Base-by-base conservation (phyloP, 2,113 vertebrate species). In the Atlantisia rogersi region DNA sequence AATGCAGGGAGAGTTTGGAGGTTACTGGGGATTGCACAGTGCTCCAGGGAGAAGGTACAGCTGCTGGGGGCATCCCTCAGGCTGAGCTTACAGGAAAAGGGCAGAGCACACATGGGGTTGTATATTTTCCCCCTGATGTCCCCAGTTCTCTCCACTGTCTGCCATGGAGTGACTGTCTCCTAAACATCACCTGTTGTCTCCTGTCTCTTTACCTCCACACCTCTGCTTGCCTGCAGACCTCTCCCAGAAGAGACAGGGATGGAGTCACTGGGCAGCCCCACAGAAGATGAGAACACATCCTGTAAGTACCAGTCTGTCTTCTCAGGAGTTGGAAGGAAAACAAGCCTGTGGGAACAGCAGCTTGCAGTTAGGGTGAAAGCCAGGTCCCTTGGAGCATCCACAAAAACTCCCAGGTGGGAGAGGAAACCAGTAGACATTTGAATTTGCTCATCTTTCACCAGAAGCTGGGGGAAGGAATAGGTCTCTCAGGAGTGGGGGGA, bases 161-260 rank as follows among this genome's bases (percentile, higher is more conserved):
- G 28, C 46, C 39, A 19, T 6, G 9, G 50, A 59, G n/a, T n/a
- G 18, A 26, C 8, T 32, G 73, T 35, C 58, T 37, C 56, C 73
- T 62, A 3, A 82, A 9, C 21, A 14, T 29, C 17, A 13, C 37
- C 42, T 12, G 6, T 73, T 59, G 13, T 35, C 71, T 68, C 32
- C 70, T n/a, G 11, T 53, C 44, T 7, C 55, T 71, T 55, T 9
- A 28, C 77, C 56, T 56, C 7, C 4, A 0, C 31, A 6, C 25
- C 83, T 25, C 5, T 75, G 31, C 48, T 55, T 28, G 14, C 63
- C 62, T 11, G 5, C 94, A 99, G 99, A 92, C 98, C 98, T 22
- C 98, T 99, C 80, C 99, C 98, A 15, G 99, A 99, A 35, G 98
- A 99, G 95, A 98, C 98, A 0, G 99, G 98, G 92, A 99, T 99